These are phyloP conservation scores for Heliornis fulica DNA, from an alignment of 2,113 vertebrate species.

Conservation along the genomic window DNA sequence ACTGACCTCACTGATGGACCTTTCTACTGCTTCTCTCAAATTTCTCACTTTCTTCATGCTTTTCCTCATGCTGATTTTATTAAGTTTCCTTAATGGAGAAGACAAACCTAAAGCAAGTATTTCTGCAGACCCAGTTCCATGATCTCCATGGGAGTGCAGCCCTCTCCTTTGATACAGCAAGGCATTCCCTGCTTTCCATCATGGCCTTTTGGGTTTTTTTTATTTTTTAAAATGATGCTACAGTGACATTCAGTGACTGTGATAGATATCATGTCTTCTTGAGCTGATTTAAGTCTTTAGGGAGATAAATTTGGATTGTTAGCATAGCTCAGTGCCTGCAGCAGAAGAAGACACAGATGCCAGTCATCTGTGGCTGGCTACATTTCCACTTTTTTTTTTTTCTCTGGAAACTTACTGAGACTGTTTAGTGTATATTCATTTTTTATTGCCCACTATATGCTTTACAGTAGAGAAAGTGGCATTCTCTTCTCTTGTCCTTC, in stretches of 20 bases:
- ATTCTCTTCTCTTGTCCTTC: neutral
- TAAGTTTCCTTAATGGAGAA: neutral
- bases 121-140: accelerated
- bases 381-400: neutral
- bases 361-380: neutral
- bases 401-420: neutral
- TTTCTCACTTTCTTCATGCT: neutral
- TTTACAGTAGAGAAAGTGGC: neutral
- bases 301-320: neutral
- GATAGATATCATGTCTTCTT: neutral
- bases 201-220: accelerated
- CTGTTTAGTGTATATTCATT: neutral
- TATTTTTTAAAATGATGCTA: neutral
- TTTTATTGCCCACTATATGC: neutral
- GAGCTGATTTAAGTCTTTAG: neutral
- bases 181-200: neutral
- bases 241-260: neutral
- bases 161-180: neutral
- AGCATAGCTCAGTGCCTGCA: neutral
- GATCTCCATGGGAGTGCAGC: neutral
- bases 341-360: neutral
- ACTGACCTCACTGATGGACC: neutral
- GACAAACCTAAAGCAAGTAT: neutral
- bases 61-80: neutral
- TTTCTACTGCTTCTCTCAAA: neutral